phyloP scores from a whole-genome alignment of 1,140 invertebrate species.

The Latrodectus geometricus region DNA sequence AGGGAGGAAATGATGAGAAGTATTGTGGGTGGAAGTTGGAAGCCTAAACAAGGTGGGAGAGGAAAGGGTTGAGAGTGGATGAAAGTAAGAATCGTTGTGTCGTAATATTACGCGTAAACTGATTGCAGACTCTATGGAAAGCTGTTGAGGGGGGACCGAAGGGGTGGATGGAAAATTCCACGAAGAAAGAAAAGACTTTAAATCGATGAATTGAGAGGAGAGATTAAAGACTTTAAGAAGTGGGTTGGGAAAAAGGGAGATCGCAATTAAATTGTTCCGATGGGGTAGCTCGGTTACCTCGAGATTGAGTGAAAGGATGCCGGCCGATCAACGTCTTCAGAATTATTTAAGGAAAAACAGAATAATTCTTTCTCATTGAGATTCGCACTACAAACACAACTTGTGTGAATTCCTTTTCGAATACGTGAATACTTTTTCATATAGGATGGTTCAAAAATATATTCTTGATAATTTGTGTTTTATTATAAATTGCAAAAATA shows the following conservation, averaged over 20 bases:
- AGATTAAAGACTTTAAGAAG: conserved; percentile 48
- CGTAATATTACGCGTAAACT: conserved; percentile 54
- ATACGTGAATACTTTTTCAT: no score
- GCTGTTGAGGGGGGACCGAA: conserved; percentile 4
- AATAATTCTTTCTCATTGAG: not conserved
- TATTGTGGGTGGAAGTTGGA: not conserved
- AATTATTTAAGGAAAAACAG: not conserved
- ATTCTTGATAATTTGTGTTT: no score
- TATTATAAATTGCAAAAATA: no score
- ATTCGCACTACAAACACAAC: no score
- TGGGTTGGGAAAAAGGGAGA: not conserved
- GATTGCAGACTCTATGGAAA: conserved; percentile 41
- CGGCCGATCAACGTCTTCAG: conserved; percentile 5
- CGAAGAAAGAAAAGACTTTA: conserved; percentile 42
- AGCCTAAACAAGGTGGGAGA: conserved; percentile 35
- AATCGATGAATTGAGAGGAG: conserved; percentile 53
- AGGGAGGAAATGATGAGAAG: not conserved
- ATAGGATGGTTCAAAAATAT: no score
- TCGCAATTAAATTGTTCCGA: conserved; percentile 57
- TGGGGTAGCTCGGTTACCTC: conserved; percentile 17
- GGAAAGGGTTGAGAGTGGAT: not conserved
- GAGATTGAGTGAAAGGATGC: not conserved
- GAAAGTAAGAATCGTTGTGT: conserved; percentile 34
- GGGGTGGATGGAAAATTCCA: not conserved
- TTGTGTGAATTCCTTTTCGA: no score